Evolutionary conservation across 2,888 invertebrate genomes (phyloP).

Genomic region (Kryphioiulus occultus): DNA sequence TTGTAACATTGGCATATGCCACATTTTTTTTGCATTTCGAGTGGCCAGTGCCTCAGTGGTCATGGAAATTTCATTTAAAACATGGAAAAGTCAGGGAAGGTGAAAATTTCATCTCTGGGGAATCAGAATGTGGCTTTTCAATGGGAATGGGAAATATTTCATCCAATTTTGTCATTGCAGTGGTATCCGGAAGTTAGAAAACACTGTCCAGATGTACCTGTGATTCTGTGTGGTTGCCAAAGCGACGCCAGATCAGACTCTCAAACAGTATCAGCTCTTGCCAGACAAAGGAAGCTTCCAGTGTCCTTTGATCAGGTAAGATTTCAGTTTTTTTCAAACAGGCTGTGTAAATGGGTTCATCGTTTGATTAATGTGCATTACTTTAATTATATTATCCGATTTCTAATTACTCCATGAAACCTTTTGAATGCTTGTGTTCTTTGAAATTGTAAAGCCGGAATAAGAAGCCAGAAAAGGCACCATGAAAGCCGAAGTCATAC

Average conservation of each 20-base stretch:
- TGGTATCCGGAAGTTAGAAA: constrained; percentile 73
- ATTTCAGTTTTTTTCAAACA: not conserved
- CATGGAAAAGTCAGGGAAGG: too few relatives aligned
- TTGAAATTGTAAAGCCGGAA: not conserved
- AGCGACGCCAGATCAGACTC: constrained; percentile 72
- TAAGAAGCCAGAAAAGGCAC: not conserved
- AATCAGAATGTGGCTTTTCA: not conserved
- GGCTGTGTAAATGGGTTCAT: too few relatives aligned
- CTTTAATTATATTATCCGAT: not conserved
- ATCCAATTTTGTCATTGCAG: constrained; percentile 62
- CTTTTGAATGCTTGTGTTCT: not conserved
- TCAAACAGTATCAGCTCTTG: constrained; percentile 69
- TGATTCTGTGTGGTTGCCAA: constrained; percentile 74
- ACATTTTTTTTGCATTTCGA: not conserved
- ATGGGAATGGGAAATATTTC: too few relatives aligned
- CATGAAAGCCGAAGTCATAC: too few relatives aligned
- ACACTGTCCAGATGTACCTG: constrained; percentile 69
- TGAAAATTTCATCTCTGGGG: too few relatives aligned
- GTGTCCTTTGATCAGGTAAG: constrained; percentile 70
- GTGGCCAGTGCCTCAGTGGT: too few relatives aligned
- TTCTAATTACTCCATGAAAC: not conserved
- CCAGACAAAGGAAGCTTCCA: constrained; percentile 68
- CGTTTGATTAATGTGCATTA: not conserved
- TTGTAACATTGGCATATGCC: too few relatives aligned
- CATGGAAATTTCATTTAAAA: too few relatives aligned